These are phyloP conservation scores for Acheta domesticus DNA, from an alignment of 2,888 invertebrate genomes.

Conservation along the genomic window DNA sequence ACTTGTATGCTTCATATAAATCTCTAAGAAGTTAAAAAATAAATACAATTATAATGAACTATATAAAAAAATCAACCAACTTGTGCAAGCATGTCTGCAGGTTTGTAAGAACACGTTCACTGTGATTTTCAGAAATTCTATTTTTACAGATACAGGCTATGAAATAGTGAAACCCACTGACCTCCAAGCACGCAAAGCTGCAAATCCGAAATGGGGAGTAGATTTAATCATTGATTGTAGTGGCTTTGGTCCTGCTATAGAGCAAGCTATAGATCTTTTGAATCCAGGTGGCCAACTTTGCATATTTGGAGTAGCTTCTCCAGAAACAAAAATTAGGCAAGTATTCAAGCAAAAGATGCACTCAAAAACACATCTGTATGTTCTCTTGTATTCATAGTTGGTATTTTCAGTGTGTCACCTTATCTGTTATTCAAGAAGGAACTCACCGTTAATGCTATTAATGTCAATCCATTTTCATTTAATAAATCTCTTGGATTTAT, in stretches of 20 bases:
- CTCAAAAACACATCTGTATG: no score
- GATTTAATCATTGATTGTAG: conserved; percentile 70
- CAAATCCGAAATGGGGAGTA: conserved; percentile 51
- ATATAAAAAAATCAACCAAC: no score
- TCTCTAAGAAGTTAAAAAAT: no score
- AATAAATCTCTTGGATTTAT: conserved; percentile 61
- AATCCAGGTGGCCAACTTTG: conserved; percentile 62
- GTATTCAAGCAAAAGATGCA: not conserved
- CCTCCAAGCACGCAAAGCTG: conserved; percentile 47
- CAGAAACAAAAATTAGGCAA: conserved; percentile 49
- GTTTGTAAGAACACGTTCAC: no score
- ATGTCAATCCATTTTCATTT: conserved; percentile 68
- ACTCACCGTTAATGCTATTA: conserved; percentile 60
- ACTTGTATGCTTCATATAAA: no score
- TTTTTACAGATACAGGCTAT: conserved; percentile 56
- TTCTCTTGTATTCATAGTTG: not conserved
- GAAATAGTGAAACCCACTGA: conserved; percentile 56
- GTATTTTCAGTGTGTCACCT: conserved; percentile 53
- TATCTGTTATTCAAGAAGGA: conserved; percentile 62
- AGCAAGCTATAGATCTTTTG: conserved; percentile 57
- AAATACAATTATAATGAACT: no score
- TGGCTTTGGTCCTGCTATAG: conserved; percentile 66
- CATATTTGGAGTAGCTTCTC: conserved; percentile 65
- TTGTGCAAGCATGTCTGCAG: no score
- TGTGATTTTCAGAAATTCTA: not conserved